Percentiles rank a stretch among this genome's conserved stretches.
Conservation (phyloP, 2,797 vertebrate species). For the Sebastes iracundus region DNA sequence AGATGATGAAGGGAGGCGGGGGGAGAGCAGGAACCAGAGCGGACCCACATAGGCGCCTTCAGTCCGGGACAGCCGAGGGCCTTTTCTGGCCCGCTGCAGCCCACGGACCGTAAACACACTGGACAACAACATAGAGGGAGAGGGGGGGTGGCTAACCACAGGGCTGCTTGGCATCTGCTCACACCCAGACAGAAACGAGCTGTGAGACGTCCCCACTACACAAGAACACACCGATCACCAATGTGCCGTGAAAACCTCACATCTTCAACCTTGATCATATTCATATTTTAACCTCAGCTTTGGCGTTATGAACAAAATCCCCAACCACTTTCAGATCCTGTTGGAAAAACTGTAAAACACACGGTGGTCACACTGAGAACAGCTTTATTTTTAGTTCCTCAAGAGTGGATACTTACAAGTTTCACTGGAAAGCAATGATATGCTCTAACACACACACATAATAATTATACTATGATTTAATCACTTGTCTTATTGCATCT, state of each 20-base stretch:
- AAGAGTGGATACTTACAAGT: not conserved
- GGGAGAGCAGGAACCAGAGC: constrained; percentile 47
- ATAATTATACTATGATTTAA: not conserved
- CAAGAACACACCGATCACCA: constrained; percentile 11
- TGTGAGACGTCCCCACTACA: constrained; percentile 34
- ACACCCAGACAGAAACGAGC: constrained; percentile 47
- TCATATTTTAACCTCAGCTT: constrained; percentile 25
- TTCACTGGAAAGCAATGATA: not conserved
- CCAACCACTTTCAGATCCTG: constrained; percentile 1
- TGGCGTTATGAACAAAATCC: not conserved
- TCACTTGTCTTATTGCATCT: not conserved
- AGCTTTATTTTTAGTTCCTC: constrained; percentile 11
- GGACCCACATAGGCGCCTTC: constrained; percentile 79
- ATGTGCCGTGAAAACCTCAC: constrained; percentile 37
- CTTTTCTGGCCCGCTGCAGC: constrained; percentile 42
- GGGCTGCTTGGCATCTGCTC: constrained; percentile 55
- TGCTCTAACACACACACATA: not conserved
- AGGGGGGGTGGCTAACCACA: constrained; percentile 38
- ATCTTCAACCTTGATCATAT: constrained; percentile 30
- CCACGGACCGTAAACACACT: constrained; percentile 52
- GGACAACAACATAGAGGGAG: constrained; percentile 46
- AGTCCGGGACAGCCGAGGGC: constrained; percentile 64
- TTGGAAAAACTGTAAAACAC: constrained; percentile 3
- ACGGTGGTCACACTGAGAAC: not conserved
- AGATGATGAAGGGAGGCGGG: constrained; percentile 50